Conservation (phyloP, 2,797 vertebrate genomes). For the Octomys mimax region DNA sequence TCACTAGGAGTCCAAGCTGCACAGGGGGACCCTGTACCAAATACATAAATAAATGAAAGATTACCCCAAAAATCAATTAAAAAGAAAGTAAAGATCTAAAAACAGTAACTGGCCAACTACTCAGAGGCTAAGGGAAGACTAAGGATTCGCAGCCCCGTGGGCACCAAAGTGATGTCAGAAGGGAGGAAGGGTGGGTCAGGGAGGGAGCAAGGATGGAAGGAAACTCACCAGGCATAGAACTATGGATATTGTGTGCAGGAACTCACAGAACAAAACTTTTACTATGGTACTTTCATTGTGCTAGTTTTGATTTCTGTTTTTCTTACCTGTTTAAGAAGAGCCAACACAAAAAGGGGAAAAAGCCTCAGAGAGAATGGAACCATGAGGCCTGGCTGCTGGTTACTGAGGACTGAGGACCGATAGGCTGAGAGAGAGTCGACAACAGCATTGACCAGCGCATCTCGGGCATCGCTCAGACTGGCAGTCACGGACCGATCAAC, state of each 20-base stretch:
- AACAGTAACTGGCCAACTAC: background rate
- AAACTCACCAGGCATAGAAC: conserved; percentile 4
- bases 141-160: background rate
- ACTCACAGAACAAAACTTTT: conserved; percentile 3
- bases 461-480: conserved; percentile 95
- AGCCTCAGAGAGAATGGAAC: conserved; percentile 94
- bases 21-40: no score
- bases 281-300: background rate
- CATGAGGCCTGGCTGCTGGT: conserved; percentile 96
- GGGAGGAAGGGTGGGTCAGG: background rate
- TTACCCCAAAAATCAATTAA: no score
- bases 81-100: background rate
- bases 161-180: background rate
- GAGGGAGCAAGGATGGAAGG: background rate
- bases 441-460: conserved; percentile 96
- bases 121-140: background rate
- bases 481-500: conserved; percentile 96
- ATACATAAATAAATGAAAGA: no score
- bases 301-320: conserved; percentile 42
- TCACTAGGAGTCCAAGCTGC: no score
- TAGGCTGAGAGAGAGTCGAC: conserved; percentile 95
- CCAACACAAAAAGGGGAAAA: conserved; percentile 95
- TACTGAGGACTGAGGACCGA: conserved; percentile 92
- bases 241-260: background rate
- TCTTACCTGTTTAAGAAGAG: conserved; percentile 96